phyloP scores from a whole-genome alignment of 2,113 vertebrate species.

The Nerophis lumbriciformis region DNA sequence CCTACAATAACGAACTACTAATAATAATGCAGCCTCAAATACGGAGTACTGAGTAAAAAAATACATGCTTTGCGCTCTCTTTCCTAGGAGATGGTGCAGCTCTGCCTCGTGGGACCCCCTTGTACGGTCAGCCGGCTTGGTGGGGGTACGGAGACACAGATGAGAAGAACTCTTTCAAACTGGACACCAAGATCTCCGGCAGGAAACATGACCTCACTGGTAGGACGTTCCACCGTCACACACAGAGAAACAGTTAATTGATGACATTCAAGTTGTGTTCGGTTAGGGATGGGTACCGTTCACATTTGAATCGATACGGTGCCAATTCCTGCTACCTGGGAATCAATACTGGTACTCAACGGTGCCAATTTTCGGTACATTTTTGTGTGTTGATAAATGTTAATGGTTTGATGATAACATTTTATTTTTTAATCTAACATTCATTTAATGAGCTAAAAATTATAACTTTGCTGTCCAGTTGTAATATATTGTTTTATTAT shows the following conservation, averaged over 20 bases:
- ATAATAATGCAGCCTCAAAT: neutral
- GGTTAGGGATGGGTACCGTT: too few relatives aligned
- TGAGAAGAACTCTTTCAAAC: conserved; percentile 84
- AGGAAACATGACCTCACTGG: conserved; percentile 81
- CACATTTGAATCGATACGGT: neutral
- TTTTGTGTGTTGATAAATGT: too few relatives aligned
- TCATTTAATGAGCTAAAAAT: too few relatives aligned
- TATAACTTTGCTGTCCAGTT: too few relatives aligned
- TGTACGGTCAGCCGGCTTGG: conserved; percentile 97
- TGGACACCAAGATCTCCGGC: conserved; percentile 77
- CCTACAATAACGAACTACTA: neutral
- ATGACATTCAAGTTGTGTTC: too few relatives aligned
- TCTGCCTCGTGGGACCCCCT: conserved; percentile 87
- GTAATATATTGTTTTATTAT: too few relatives aligned
- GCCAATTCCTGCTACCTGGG: too few relatives aligned
- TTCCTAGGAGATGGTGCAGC: conserved; percentile 77
- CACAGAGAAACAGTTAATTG: neutral
- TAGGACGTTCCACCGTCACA: conserved; percentile 34
- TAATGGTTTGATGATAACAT: too few relatives aligned
- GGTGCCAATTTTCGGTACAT: too few relatives aligned
- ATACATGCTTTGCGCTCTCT: conserved; percentile 17
- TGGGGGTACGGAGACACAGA: conserved; percentile 95
- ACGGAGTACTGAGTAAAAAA: neutral
- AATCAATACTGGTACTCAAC: too few relatives aligned
- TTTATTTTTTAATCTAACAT: too few relatives aligned